Evolutionary conservation across 2,888 invertebrate species (phyloP).

Genomic region (Physocephala rufipes): DNA sequence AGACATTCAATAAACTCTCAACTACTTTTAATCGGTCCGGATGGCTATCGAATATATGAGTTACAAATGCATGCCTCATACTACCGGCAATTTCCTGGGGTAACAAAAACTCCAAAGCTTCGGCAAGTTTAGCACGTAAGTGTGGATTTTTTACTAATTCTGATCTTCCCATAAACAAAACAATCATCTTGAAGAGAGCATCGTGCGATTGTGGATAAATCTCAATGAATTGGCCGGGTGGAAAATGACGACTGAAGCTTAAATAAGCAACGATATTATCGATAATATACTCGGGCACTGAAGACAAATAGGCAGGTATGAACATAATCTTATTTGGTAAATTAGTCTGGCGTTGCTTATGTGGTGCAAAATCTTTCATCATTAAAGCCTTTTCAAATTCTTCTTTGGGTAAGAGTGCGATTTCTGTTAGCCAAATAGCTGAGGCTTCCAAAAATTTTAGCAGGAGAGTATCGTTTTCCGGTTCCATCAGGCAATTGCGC

Average conservation of each 20-base stretch:
- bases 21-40: conserved; percentile 80
- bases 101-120: conserved; percentile 86
- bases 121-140: conserved; percentile 87
- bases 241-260: conserved; percentile 77
- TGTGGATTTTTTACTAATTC: conserved; percentile 89
- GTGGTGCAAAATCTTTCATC: conserved; percentile 71
- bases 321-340: conserved; percentile 71
- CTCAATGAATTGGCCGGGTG: conserved; percentile 74
- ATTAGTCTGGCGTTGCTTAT: conserved; percentile 61
- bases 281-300: conserved; percentile 88
- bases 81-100: conserved; percentile 70
- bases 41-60: conserved; percentile 81
- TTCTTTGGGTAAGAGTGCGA: conserved; percentile 71
- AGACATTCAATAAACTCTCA: conserved; percentile 84
- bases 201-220: conserved; percentile 70
- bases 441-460: conserved; percentile 83
- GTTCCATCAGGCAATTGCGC: conserved; percentile 80
- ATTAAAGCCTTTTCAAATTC: conserved; percentile 57
- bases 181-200: conserved; percentile 77
- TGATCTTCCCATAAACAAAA: conserved; percentile 89
- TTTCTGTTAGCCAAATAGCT: conserved; percentile 85
- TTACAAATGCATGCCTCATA: conserved; percentile 68
- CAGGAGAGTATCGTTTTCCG: conserved; percentile 75
- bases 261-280: conserved; percentile 88
- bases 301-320: conserved; percentile 77